These are phyloP conservation scores for Sebastes steindachneri DNA, from an alignment of 2,797 vertebrate genomes.

Conservation along the genomic window DNA sequence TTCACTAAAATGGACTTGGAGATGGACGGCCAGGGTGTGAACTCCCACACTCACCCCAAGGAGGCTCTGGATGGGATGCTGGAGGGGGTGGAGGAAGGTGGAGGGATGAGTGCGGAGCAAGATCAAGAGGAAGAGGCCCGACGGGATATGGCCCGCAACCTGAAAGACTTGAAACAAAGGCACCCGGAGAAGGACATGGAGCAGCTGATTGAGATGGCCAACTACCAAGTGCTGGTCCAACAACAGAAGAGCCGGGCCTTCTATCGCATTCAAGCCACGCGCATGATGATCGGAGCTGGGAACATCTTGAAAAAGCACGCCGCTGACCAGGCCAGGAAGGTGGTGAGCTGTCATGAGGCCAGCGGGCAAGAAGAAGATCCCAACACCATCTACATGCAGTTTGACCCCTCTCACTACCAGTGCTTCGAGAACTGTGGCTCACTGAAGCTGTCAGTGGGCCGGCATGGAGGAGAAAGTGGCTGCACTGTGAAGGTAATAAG, in stretches of 20 bases:
- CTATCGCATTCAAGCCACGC: slow-evolving; percentile 90
- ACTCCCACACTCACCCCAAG: slow-evolving; percentile 82
- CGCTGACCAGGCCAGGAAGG: slow-evolving; percentile 88
- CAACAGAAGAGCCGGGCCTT: slow-evolving; percentile 91
- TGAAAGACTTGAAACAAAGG: slow-evolving; percentile 88
- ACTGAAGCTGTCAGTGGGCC: slow-evolving; percentile 83
- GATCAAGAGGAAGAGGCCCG: slow-evolving; percentile 85
- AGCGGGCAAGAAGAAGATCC: slow-evolving; percentile 87
- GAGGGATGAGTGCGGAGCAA: slow-evolving; percentile 68
- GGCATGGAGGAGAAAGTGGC: slow-evolving; percentile 85
- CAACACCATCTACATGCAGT: slow-evolving; percentile 87
- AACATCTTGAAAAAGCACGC: slow-evolving; percentile 91
- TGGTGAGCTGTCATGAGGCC: slow-evolving; percentile 87
- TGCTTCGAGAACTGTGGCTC: slow-evolving; percentile 92
- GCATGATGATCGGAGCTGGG: slow-evolving; percentile 91
- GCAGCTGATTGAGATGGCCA: slow-evolving; percentile 90
- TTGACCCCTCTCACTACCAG: slow-evolving; percentile 87
- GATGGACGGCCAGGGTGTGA: slow-evolving; percentile 85
- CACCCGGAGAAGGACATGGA: slow-evolving; percentile 91
- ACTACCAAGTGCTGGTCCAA: slow-evolving; percentile 89
- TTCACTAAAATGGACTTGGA: slow-evolving; percentile 88
- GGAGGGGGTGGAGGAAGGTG: slow-evolving; percentile 84
- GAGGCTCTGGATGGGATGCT: slow-evolving; percentile 85
- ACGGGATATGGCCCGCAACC: slow-evolving; percentile 87
- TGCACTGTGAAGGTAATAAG: slow-evolving; percentile 84